Base-by-base conservation (phyloP, 2,797 vertebrate species). In the Pseudomugil gertrudae region DNA sequence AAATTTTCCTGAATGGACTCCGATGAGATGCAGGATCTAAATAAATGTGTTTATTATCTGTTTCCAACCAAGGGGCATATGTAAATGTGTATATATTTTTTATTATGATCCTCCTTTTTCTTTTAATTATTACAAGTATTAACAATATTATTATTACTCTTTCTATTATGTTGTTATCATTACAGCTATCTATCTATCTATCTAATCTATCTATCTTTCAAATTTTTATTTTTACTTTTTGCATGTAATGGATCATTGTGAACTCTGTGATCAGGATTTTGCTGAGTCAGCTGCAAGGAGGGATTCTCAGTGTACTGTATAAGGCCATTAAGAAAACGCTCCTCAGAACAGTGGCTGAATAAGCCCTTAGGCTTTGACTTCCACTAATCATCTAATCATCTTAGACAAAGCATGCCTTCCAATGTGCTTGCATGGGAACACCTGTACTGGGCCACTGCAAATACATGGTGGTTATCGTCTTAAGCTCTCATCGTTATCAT, bases 311-410 rank as follows among this genome's bases (percentile, higher is more conserved):
- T 79, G 69, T 78, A 63, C 84, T 84, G 81, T 64, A 75, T 85
- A 85, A 86, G 76, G 78, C 87, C 86, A 89, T 87, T 87, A 85
- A 90, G 85, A 81, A 89, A 87, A 81, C 68, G 71, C 74, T 79
- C 80, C 67, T 75, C 74, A 74, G 86, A 80, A 85, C 79, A 85
- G 60, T 24, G 65, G 55, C 72, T 83, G 91, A 89, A 90, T 87
- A 91, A 92, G 86, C 81, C 70, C 62, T 13, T 19, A 77, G 88
- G 90, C 92, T 92, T 92, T 93, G 87, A 89, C 90, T 90, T 86
- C 69, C 65, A 79, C 80, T 94, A 94, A 94, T 93, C 92, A 89
- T 80, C 90, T 94, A n/a, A n/a, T n/a, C n/a, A n/a, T n/a, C n/a
- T n/a, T 93, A 94, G 74, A 80, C 75, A 84, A 90, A 87, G 86